Evolutionary conservation across 2,113 vertebrate species (phyloP).

Genomic region (Phasianus colchicus): DNA sequence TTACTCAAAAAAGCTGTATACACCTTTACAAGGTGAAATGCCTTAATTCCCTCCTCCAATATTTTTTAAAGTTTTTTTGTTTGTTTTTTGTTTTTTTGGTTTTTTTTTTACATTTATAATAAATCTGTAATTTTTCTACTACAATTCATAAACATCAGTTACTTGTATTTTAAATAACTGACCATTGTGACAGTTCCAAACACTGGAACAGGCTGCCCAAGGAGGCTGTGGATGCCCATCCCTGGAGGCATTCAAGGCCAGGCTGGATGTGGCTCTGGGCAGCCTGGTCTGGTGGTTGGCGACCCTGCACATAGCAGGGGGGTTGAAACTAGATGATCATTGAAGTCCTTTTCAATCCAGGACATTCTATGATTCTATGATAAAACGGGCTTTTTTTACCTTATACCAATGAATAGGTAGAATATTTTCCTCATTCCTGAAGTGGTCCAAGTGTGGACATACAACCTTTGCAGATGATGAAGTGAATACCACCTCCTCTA

Average conservation of each 20-base stretch:
- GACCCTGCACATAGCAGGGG: too few species aligned
- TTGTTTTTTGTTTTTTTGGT: too few species aligned
- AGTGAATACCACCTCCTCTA: constrained; percentile 13
- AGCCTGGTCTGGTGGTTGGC: too few species aligned
- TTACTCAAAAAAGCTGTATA: not conserved
- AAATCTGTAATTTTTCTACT: not conserved
- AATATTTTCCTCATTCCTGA: constrained; percentile 63
- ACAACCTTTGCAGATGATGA: constrained; percentile 51
- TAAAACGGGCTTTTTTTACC: constrained; percentile 66
- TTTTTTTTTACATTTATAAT: not conserved
- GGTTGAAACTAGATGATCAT: too few species aligned
- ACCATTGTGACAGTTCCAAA: not conserved
- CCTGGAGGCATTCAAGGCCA: too few species aligned
- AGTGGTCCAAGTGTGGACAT: constrained; percentile 81
- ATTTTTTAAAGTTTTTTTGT: not conserved
- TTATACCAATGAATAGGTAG: constrained; percentile 84
- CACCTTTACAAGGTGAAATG: not conserved
- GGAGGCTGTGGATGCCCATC: too few species aligned
- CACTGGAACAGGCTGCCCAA: too few species aligned
- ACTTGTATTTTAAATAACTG: not conserved
- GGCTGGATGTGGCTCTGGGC: too few species aligned
- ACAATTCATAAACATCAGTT: not conserved
- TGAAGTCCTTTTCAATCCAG: too few species aligned
- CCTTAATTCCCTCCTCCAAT: not conserved
- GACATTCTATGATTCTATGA: not conserved